Evolutionary conservation across 2,888 invertebrate genomes (phyloP).

Genomic region (Polydrusus cervinus): DNA sequence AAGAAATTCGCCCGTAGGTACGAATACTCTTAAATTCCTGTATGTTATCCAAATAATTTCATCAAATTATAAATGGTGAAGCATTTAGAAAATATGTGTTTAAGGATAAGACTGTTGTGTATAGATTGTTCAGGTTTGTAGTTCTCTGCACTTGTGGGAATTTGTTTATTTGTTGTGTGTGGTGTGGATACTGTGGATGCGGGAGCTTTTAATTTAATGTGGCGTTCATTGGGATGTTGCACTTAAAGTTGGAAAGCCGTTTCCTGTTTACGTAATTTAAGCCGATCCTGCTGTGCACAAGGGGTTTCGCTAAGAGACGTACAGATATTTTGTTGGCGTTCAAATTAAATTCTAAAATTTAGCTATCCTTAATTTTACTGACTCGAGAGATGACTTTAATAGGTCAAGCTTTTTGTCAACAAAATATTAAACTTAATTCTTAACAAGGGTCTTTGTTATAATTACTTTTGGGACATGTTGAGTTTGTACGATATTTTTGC

Average conservation of each 20-base stretch:
- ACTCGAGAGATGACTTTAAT: no score
- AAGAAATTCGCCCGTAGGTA: slow-evolving; percentile 38
- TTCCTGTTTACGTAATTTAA: slow-evolving; percentile 54
- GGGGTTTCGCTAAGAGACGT: background rate
- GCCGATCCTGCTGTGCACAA: slow-evolving; percentile 17
- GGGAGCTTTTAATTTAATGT: slow-evolving; percentile 25
- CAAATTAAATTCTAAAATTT: background rate
- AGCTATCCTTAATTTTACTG: background rate
- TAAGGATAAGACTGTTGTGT: slow-evolving; percentile 74
- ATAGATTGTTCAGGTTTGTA: slow-evolving; percentile 75
- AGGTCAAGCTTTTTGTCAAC: no score
- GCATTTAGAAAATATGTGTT: slow-evolving; percentile 68
- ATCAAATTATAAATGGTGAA: slow-evolving; percentile 62
- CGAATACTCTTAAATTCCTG: slow-evolving; percentile 20
- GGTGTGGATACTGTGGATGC: slow-evolving; percentile 11
- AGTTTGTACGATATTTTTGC: no score
- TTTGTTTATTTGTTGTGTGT: slow-evolving; percentile 33
- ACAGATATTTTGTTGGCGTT: slow-evolving; percentile 10
- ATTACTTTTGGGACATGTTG: no score
- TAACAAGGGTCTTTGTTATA: no score
- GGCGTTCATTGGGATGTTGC: slow-evolving; percentile 12
- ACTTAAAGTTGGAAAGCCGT: slow-evolving; percentile 37
- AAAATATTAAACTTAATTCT: no score
- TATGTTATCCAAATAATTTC: slow-evolving; percentile 4
- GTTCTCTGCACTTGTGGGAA: slow-evolving; percentile 28